Evolutionary conservation across 2,113 vertebrate species (phyloP).

Genomic region (Felis catus): DNA sequence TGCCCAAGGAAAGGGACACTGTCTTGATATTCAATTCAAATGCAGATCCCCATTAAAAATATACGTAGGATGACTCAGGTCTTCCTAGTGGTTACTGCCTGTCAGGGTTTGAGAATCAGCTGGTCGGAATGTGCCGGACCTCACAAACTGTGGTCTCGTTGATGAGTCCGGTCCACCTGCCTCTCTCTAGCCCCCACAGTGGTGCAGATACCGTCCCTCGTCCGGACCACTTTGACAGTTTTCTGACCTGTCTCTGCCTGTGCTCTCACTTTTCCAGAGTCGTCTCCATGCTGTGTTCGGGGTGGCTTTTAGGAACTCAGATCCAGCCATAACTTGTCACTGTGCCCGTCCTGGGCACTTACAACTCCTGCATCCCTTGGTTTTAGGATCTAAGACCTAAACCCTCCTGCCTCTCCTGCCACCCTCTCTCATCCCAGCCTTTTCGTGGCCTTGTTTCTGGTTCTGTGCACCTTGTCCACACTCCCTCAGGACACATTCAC

Average conservation of each 20-base stretch:
- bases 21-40: slow-evolving; percentile 19
- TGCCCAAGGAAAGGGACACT: slow-evolving; percentile 1
- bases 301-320: not conserved
- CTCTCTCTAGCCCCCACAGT: not conserved
- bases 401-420: not conserved
- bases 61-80: not conserved
- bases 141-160: not conserved
- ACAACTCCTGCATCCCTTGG: not conserved
- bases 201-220: fast-evolving
- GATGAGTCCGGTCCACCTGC: not conserved
- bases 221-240: too few species aligned
- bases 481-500: too few species aligned
- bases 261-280: not conserved
- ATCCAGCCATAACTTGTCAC: not conserved
- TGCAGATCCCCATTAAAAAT: not conserved
- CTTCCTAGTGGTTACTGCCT: not conserved
- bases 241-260: fast-evolving
- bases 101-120: not conserved
- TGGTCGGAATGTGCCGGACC: not conserved
- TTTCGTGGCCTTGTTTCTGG: not conserved
- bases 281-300: not conserved
- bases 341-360: not conserved
- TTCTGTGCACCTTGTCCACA: not conserved
- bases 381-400: not conserved
- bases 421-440: not conserved